Conservation (phyloP, 1,140 invertebrate species). For the Cryptotermes secundus region DNA sequence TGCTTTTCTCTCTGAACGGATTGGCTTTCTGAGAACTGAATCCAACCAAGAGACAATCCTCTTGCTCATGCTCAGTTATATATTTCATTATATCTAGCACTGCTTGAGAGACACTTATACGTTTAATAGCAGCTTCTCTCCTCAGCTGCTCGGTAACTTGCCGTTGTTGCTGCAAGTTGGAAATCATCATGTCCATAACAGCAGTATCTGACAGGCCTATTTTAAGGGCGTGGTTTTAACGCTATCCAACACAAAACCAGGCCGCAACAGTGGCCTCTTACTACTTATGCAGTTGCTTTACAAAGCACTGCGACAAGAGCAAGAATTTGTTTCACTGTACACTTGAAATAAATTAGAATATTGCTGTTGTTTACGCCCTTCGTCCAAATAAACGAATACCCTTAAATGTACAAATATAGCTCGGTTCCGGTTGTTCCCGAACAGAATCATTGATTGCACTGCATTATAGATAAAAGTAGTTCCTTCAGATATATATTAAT, state of each 20-base stretch:
- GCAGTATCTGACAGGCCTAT: slow-evolving; percentile 81
- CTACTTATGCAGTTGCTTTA: background rate
- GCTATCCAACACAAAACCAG: slow-evolving; percentile 13
- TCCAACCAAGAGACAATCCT: slow-evolving; percentile 93
- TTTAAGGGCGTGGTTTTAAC: slow-evolving; percentile 44
- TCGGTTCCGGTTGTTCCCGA: background rate
- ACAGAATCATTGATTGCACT: background rate
- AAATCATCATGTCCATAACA: slow-evolving; percentile 89
- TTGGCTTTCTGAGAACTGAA: slow-evolving; percentile 96
- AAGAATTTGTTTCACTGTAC: background rate
- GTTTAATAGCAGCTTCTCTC: slow-evolving; percentile 85
- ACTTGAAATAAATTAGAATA: background rate
- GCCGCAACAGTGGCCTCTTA: slow-evolving; percentile 19
- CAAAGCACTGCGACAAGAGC: background rate
- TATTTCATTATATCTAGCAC: slow-evolving; percentile 93
- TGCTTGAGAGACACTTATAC: slow-evolving; percentile 84
- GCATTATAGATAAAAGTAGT: background rate
- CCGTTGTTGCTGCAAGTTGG: slow-evolving; percentile 87
- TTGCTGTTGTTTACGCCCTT: too few species aligned
- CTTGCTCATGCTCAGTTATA: slow-evolving; percentile 88
- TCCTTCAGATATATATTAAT: background rate
- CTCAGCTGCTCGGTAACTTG: slow-evolving; percentile 91
- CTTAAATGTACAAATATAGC: too few species aligned
- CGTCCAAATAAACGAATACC: too few species aligned
- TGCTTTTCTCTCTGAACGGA: slow-evolving; percentile 95